Evolutionary conservation across 2,888 invertebrate genomes (phyloP), one percentile per base, ranked within the genome.

Genomic region (Athalia circularis): DNA sequence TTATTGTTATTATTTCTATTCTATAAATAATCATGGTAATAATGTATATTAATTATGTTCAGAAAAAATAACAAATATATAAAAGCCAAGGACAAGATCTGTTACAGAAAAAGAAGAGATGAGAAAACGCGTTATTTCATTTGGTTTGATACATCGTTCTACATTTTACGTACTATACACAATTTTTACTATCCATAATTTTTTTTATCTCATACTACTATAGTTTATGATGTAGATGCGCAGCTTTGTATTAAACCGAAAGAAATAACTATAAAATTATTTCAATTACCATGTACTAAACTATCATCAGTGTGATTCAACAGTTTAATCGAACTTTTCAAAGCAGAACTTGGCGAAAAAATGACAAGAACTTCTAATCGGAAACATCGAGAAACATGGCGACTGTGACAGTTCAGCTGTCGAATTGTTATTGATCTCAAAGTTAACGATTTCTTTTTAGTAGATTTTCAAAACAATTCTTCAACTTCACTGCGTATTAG

Each of bases 171-270:
- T 11, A 11, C 11, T 52, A 7, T 3, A 29, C 29, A 29, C 29
- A 29, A 29, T 29, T 29, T 29, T 29, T 29, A 29, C 29, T 29
- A 29, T 29, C 29, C 29, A 29, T 3, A 4, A 61, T 61, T 61
- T 6, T 6, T 61, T 50, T 54, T 15, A 67, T 67, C 15, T 50
- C 15, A n/a, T 68, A 43, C 52, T 43, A 13, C 3, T 11, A 54
- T 61, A 61, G 6, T 4, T 68, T 54, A 29, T 68, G 54, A 54
- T 68, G 6, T 75, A 77, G 65, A 78, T 62, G 57, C 78, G 57
- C 85, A 85, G 82, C 84, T 82, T 79, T 86, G 86, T 86, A 84
- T 81, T 82, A 82, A 85, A 81, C 80, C 84, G 83, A 85, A 85
- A 80, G 62, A 82, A 85, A 86, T 76, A 77, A 82, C 82, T 81